Conservation (phyloP, 2,888 invertebrate genomes). For the Calameuta filiformis region DNA sequence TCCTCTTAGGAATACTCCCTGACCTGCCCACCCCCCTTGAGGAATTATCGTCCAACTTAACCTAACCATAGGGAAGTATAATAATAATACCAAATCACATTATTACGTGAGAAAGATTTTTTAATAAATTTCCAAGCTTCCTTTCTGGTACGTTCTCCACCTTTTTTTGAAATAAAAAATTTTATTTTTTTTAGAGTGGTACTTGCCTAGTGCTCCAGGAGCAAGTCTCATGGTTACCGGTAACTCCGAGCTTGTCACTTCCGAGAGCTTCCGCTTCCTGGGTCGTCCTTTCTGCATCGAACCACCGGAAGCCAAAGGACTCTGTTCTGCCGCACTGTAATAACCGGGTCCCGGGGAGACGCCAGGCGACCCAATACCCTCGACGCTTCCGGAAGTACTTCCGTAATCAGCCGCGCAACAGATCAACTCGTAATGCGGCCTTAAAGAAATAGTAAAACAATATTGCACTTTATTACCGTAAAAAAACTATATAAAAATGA, state of each 20-base stretch:
- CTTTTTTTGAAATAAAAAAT: not conserved
- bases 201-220: conserved; percentile 76
- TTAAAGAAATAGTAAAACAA: conserved; percentile 33
- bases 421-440: conserved; percentile 78
- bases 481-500: not conserved
- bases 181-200: not conserved
- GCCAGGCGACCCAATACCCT: conserved; percentile 70
- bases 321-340: conserved; percentile 70
- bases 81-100: not conserved
- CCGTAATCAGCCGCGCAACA: conserved; percentile 68
- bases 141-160: not conserved
- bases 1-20: not conserved
- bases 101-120: not conserved
- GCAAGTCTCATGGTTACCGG: conserved; percentile 79
- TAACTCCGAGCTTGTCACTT: conserved; percentile 71
- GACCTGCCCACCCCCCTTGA: not conserved
- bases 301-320: conserved; percentile 52
- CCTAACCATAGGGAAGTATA: not conserved
- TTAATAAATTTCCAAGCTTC: not conserved
- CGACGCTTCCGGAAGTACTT: conserved; percentile 73
- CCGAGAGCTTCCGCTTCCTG: conserved; percentile 78
- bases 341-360: conserved; percentile 74
- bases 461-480: not conserved
- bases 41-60: not conserved
- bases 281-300: conserved; percentile 82